Evolutionary conservation across 2,797 vertebrate species (phyloP), one percentile per base, ranked within the genome.

Genomic region (Argya squamiceps): DNA sequence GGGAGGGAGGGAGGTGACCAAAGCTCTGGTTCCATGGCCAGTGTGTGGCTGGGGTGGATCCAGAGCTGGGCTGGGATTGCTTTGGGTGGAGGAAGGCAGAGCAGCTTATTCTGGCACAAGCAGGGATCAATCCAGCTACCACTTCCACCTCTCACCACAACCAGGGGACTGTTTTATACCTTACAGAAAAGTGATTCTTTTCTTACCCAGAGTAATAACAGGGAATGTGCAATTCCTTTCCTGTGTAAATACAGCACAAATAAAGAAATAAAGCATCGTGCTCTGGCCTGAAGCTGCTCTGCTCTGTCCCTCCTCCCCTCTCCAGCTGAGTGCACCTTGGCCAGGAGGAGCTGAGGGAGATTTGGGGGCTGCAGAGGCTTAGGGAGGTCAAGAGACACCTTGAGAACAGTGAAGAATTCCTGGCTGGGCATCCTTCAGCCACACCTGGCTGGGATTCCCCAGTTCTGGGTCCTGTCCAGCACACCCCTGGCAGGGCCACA

Each of bases 181-280:
- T 88, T 88, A 74, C 75, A 68, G 69, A 76, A 84, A 84, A 92
- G 39, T 34, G 75, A 63, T 77, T 14, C n/a, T 77, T 93, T 81
- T 82, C 91, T 93, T 95, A 93, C 24, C 49, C 93, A 29, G 16
- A 89, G 53, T 60, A 82, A 67, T 65, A 84, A 58, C 74, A 62
- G 95, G 92, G 92, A 88, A 88, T 23, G 24, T 60, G 81, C 68
- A 65, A 78, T 82, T 85, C 91, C 89, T 94, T 94, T 96, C 75
- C 60, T 96, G 73, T 96, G 94, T 96, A 95, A 97, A 96, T 92
- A 80, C 96, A 93, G 44, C 74, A 85, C 56, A 50, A 95, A 95
- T 92, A 93, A 94, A 95, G 73, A 50, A 88, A 90, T 23, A 88
- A 95, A 97, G 94, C 93, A 91, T 88, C 39, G 0, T 13, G 29